Evolutionary conservation across 2,888 invertebrate species (phyloP).

Genomic region (Lathronympha strigana): DNA sequence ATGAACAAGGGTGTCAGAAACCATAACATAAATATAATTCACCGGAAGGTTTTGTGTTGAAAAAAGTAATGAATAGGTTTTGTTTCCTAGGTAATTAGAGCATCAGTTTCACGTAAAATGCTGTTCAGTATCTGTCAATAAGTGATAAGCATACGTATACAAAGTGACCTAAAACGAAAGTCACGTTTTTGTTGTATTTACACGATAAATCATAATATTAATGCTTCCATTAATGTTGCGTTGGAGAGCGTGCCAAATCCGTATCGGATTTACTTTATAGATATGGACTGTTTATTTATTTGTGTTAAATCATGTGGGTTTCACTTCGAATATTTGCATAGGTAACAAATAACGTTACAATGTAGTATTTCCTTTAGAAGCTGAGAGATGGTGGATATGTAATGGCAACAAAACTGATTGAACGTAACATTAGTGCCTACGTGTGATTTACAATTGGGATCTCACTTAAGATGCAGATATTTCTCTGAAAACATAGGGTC

Average conservation of each 20-base stretch:
- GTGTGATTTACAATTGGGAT: no score
- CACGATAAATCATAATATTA: background rate
- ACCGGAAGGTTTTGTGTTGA: no score
- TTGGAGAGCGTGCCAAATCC: conserved; percentile 13
- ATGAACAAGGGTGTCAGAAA: no score
- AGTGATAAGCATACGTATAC: background rate
- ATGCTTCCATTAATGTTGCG: conserved; percentile 11
- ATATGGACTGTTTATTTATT: conserved; percentile 5
- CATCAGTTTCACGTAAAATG: no score
- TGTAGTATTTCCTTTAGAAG: background rate
- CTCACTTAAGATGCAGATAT: no score
- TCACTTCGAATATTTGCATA: background rate
- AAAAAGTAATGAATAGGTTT: no score
- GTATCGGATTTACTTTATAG: background rate
- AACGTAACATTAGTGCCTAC: no score
- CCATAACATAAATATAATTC: no score
- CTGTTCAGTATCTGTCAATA: no score
- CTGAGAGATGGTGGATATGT: background rate
- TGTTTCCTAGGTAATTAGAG: no score
- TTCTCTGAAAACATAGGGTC: no score
- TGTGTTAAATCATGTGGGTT: background rate
- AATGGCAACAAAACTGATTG: no score
- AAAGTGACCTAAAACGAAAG: background rate
- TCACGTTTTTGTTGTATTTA: background rate
- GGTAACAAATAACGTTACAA: background rate